A percentile compares a stretch with the other conserved stretches of the same genome.
phyloP scores from a whole-genome alignment of 2,113 vertebrate species.

The Onychorhynchus coronatus region DNA sequence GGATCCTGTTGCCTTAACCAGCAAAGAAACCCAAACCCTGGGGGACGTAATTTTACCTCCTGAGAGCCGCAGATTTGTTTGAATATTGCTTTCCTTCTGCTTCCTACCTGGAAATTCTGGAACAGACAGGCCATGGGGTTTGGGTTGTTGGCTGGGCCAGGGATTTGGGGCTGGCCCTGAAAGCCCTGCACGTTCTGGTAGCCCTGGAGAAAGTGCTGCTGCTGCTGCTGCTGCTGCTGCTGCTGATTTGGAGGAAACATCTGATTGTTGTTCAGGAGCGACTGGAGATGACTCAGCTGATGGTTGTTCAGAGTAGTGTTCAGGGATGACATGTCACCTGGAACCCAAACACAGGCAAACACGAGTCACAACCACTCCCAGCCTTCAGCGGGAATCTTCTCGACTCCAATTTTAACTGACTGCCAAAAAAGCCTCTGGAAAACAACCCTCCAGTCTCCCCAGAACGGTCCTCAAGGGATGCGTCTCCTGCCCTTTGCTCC shows the following conservation, averaged over 20 bases:
- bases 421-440: background rate
- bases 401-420: background rate
- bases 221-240: conserved; percentile 82
- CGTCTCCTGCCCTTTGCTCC: background rate
- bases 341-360: conserved; percentile 64
- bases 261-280: conserved; percentile 82
- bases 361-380: background rate
- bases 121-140: conserved; percentile 92
- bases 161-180: conserved; percentile 82
- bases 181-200: conserved; percentile 85
- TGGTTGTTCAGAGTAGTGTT: conserved; percentile 86
- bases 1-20: accelerated
- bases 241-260: conserved; percentile 87
- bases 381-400: background rate
- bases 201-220: conserved; percentile 83
- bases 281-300: conserved; percentile 84
- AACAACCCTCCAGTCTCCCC: background rate
- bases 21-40: background rate
- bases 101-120: conserved; percentile 93
- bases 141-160: conserved; percentile 79
- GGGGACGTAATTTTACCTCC: background rate
- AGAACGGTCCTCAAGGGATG: background rate
- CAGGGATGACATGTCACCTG: conserved; percentile 87
- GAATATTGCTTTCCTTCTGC: background rate
- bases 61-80: background rate